Percentiles rank a stretch among this genome's conserved stretches.
phyloP scores from a whole-genome alignment of 2,797 vertebrate genomes.

The Sebastes trivittatus region DNA sequence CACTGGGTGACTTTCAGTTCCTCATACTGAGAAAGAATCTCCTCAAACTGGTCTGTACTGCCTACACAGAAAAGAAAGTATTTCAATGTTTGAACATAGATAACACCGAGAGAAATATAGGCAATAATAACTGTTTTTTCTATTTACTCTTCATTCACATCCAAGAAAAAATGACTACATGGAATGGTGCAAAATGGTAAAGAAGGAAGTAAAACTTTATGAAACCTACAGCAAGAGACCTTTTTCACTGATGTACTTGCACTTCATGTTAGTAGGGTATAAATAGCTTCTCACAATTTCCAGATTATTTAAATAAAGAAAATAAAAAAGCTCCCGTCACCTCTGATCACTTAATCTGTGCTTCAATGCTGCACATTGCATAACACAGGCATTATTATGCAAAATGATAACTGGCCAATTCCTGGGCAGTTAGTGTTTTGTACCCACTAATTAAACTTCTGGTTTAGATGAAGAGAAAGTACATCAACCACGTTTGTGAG shows the following conservation, averaged over 20 bases:
- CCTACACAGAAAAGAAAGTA: constrained; percentile 56
- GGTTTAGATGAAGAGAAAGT: background rate
- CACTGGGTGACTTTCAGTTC: constrained; percentile 85
- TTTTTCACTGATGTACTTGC: background rate
- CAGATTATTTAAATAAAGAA: background rate
- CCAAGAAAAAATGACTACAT: background rate
- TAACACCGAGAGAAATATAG: background rate
- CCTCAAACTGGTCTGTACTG: constrained; percentile 80
- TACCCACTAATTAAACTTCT: background rate
- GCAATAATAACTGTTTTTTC: no score
- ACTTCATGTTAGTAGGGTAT: constrained; percentile 1
- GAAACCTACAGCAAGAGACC: background rate
- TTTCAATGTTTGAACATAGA: background rate
- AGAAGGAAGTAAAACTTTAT: constrained; percentile 4
- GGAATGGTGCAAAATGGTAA: background rate
- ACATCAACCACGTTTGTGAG: background rate
- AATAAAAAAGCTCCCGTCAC: background rate
- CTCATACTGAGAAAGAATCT: constrained; percentile 82
- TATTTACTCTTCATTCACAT: background rate
- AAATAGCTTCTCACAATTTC: background rate
- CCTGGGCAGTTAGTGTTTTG: background rate
- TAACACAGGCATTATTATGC: background rate
- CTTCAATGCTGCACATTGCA: background rate
- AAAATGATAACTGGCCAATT: background rate
- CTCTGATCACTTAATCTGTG: background rate